phyloP scores from a whole-genome alignment of 2,113 vertebrate species.

The Tauraco erythrolophus region DNA sequence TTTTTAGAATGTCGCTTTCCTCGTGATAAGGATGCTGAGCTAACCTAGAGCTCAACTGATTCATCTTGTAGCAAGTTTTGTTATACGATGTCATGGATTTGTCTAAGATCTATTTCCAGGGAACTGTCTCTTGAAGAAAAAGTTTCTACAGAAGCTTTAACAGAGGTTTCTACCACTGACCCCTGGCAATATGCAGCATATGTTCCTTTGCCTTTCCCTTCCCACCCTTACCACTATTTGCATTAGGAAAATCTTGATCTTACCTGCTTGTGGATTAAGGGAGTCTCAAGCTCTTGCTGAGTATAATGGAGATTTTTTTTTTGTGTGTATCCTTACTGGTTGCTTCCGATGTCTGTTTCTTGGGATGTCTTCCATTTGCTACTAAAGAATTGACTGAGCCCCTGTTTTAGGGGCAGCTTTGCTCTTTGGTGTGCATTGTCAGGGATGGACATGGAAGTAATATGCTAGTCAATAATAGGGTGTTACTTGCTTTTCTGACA shows the following conservation, averaged over 20 bases:
- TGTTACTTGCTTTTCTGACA: not conserved
- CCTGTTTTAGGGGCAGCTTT: not conserved
- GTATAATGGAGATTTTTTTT: not conserved
- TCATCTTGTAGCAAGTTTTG: not conserved
- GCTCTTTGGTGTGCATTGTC: not conserved
- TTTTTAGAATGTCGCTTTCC: not conserved
- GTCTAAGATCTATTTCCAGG: not conserved
- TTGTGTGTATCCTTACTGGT: not conserved
- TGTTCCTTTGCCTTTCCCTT: not conserved
- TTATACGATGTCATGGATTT: not conserved
- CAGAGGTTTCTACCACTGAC: accelerated
- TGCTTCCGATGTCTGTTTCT: not conserved
- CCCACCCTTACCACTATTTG: not conserved
- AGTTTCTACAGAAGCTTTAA: not conserved
- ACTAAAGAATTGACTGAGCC: not conserved
- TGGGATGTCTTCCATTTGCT: not conserved
- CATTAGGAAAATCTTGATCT: not conserved
- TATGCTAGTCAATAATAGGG: not conserved
- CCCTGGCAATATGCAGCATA: not conserved
- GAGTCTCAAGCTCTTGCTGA: not conserved
- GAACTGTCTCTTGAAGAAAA: not conserved
- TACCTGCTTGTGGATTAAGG: not conserved
- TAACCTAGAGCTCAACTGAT: not conserved
- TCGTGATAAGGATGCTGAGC: not conserved
- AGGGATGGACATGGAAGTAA: not conserved